These are phyloP conservation scores for Tenthredo livida DNA, from an alignment of 2,888 invertebrate genomes.

Conservation along the genomic window DNA sequence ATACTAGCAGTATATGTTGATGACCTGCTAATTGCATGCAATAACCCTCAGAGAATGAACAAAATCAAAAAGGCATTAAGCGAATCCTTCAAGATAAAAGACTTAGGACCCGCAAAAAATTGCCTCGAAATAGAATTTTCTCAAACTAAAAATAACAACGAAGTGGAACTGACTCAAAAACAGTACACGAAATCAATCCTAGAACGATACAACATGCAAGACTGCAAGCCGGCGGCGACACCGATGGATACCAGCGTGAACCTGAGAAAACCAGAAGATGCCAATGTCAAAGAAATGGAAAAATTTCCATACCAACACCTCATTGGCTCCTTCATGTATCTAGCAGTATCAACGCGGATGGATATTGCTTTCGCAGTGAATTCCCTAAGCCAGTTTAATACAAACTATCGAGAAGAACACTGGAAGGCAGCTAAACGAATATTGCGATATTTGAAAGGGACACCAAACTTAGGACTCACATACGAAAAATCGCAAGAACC, in stretches of 20 bases:
- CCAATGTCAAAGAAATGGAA: conserved; percentile 10
- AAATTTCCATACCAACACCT: conserved; percentile 53
- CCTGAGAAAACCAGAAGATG: conserved; percentile 19
- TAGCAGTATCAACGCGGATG: conserved; percentile 53
- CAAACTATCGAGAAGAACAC: conserved; percentile 34
- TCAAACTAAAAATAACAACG: conserved; percentile 2
- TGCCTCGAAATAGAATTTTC: conserved; percentile 53
- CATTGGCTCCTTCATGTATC: conserved; percentile 55
- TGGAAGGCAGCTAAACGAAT: conserved; percentile 54
- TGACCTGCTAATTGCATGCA: conserved; percentile 52
- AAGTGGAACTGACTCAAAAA: conserved; percentile 40
- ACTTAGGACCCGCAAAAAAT: conserved; percentile 14
- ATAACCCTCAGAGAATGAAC: conserved; percentile 9
- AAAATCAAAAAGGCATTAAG: conserved; percentile 18
- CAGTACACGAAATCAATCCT: conserved; percentile 50
- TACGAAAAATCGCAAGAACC: conserved; percentile 48
- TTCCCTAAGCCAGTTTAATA: conserved; percentile 54
- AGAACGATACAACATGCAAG: conserved; percentile 43
- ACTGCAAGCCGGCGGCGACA: not conserved
- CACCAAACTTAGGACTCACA: conserved; percentile 39
- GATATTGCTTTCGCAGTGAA: too few relatives aligned
- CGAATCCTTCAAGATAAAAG: conserved; percentile 45
- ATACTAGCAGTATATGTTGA: conserved; percentile 57
- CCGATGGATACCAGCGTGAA: not conserved
- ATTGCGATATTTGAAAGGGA: conserved; percentile 54